Evolutionary conservation across 2,888 invertebrate species (phyloP).

Genomic region (Drosophila pegasa): DNA sequence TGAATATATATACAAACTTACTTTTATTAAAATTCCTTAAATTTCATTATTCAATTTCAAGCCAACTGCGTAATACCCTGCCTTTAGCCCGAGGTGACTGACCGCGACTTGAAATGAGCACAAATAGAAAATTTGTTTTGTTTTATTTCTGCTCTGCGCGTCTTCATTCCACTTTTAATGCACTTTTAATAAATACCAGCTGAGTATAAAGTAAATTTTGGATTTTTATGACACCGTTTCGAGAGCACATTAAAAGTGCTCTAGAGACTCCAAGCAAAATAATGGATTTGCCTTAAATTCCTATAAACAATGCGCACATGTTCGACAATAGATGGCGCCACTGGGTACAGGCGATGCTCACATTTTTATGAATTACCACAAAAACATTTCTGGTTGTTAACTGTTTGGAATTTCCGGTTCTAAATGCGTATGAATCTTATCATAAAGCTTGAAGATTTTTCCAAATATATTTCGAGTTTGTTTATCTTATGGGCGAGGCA

Average conservation of each 20-base stretch:
- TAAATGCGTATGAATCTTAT: constrained; percentile 42
- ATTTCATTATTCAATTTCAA: not conserved
- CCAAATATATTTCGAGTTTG: constrained; percentile 28
- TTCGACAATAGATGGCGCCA: constrained; percentile 36
- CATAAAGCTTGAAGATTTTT: constrained; percentile 47
- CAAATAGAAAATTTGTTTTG: not conserved
- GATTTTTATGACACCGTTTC: constrained; percentile 1
- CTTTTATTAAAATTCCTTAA: not conserved
- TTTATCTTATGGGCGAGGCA: constrained; percentile 48
- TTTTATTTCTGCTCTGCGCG: too few relatives aligned
- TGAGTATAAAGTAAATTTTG: not conserved
- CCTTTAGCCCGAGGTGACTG: not conserved
- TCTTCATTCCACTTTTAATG: constrained; percentile 7
- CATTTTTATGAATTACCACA: constrained; percentile 48
- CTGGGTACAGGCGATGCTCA: too few relatives aligned
- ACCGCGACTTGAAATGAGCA: not conserved
- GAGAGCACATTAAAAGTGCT: constrained; percentile 13
- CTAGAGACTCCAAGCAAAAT: constrained; percentile 3
- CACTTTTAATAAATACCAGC: not conserved
- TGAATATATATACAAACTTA: too few relatives aligned
- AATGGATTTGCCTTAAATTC: constrained; percentile 8
- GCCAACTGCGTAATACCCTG: constrained; percentile 2
- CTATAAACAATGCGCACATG: constrained; percentile 21
- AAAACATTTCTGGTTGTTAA: constrained; percentile 25
- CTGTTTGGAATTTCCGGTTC: constrained; percentile 47